A percentile compares a stretch with the other conserved stretches of the same genome.
phyloP scores from a whole-genome alignment of 2,797 vertebrate species.

The Sebastes hopkinsi region DNA sequence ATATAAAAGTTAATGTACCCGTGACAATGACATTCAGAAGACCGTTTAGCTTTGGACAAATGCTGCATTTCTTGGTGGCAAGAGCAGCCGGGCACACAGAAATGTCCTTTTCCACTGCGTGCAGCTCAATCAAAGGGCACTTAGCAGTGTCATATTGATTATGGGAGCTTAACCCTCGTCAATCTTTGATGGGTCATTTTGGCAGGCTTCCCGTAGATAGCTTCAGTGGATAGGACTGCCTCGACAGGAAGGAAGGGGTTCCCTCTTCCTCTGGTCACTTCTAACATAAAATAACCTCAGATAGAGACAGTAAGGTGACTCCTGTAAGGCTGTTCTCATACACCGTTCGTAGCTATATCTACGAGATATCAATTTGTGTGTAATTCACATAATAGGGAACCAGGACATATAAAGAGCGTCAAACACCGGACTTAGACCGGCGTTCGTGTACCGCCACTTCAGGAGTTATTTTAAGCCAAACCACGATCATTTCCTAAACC shows the following conservation, averaged over 20 bases:
- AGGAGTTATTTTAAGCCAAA: too few relatives aligned
- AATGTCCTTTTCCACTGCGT: conserved; percentile 71
- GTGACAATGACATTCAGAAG: conserved; percentile 77
- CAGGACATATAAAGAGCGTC: too few relatives aligned
- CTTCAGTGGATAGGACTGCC: conserved; percentile 17
- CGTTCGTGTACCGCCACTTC: too few relatives aligned
- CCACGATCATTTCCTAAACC: too few relatives aligned
- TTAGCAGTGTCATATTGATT: conserved; percentile 82
- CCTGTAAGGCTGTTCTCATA: not conserved
- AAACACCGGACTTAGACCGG: too few relatives aligned
- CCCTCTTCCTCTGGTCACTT: not conserved
- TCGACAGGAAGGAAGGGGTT: conserved; percentile 20
- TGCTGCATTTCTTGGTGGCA: conserved; percentile 65
- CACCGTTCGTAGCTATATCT: too few relatives aligned
- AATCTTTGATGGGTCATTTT: conserved; percentile 68
- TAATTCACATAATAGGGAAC: too few relatives aligned
- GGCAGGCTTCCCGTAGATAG: conserved; percentile 61
- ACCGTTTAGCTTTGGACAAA: conserved; percentile 73
- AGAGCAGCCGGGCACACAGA: conserved; percentile 69
- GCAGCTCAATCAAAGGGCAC: conserved; percentile 79
- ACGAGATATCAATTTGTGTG: too few relatives aligned
- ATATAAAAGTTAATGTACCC: conserved; percentile 80
- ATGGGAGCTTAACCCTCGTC: conserved; percentile 78
- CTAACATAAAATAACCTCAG: not conserved
- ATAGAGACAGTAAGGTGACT: not conserved